Evolutionary conservation across 2,113 vertebrate species (phyloP).

Genomic region (Dasypus novemcinctus): DNA sequence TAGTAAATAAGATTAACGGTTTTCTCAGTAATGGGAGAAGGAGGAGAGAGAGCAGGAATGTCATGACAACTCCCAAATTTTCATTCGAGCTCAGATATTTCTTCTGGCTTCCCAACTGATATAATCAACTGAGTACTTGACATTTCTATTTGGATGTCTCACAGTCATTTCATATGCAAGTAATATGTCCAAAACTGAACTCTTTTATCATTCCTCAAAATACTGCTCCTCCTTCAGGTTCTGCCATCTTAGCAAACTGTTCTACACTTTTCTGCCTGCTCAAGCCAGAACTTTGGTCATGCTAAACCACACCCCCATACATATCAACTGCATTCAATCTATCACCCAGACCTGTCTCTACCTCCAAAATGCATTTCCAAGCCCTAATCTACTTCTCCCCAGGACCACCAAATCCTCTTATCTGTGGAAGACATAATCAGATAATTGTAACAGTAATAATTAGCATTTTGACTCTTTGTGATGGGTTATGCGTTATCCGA

Average conservation of each 20-base stretch:
- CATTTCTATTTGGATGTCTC: neutral
- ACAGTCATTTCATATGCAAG: neutral
- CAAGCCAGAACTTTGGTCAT: neutral
- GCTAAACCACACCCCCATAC: neutral
- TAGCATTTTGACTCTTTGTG: neutral
- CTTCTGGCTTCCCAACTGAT: neutral
- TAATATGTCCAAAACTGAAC: neutral
- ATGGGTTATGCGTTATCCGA: neutral
- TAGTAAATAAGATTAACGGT: neutral
- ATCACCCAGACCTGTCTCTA: neutral
- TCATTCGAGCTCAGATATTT: neutral
- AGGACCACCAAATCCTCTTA: neutral
- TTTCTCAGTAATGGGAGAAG: neutral
- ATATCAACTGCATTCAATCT: too few species aligned
- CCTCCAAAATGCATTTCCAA: neutral
- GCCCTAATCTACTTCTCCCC: neutral
- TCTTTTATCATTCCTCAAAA: neutral
- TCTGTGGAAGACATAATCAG: neutral
- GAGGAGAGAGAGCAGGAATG: neutral
- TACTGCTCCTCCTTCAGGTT: neutral
- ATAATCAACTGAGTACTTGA: neutral
- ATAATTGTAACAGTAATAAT: conserved; percentile 2
- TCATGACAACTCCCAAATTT: neutral
- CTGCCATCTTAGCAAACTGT: neutral
- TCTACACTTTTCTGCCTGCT: neutral